phyloP scores from a whole-genome alignment of 2,888 invertebrate species.

The Hirtodrosophila duncani region DNA sequence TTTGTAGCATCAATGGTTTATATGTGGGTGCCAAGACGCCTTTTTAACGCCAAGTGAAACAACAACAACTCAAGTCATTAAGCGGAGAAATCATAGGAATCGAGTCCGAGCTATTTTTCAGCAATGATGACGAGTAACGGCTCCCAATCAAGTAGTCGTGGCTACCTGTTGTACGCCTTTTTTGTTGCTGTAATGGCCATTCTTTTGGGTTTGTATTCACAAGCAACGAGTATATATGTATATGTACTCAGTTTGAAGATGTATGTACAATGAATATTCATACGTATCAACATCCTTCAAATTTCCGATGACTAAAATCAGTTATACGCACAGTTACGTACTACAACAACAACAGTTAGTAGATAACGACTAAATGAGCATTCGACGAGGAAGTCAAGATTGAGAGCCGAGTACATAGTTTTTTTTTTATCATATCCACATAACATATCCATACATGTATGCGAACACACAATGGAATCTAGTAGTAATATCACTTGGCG shows the following conservation, averaged over 20 bases:
- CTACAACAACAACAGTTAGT: too few relatives aligned
- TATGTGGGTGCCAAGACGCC: too few relatives aligned
- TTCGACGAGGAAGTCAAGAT: too few relatives aligned
- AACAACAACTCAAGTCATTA: neutral
- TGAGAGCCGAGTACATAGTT: too few relatives aligned
- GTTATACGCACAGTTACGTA: too few relatives aligned
- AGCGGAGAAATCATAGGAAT: neutral
- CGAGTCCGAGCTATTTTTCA: neutral
- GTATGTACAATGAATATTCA: neutral
- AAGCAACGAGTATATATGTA: neutral
- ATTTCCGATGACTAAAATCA: too few relatives aligned
- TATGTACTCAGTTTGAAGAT: neutral
- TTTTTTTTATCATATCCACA: too few relatives aligned
- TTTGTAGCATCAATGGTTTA: too few relatives aligned
- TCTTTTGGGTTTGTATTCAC: conserved; percentile 37
- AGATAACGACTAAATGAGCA: too few relatives aligned
- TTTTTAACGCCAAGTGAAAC: too few relatives aligned
- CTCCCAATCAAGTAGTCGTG: conserved; percentile 2
- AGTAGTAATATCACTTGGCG: neutral
- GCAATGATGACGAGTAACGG: conserved; percentile 22
- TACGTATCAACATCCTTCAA: too few relatives aligned
- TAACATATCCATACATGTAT: too few relatives aligned
- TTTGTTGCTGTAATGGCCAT: conserved; percentile 25
- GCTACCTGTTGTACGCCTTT: conserved; percentile 24
- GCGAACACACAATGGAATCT: neutral